Base-by-base conservation (phyloP, 2,797 vertebrate species). In the Apodemus agrarius region DNA sequence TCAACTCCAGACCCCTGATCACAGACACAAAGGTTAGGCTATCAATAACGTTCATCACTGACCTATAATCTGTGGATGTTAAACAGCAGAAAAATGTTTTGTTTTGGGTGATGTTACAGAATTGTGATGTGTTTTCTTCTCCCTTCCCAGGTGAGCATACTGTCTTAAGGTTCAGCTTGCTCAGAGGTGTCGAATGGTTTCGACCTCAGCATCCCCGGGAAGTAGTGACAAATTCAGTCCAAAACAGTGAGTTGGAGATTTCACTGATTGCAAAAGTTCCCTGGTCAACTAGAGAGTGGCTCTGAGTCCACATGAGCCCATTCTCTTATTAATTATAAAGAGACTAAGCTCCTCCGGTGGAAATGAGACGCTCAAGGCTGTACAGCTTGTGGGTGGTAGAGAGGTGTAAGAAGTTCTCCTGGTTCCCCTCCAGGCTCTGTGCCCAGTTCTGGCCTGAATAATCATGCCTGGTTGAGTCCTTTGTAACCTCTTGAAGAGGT, bases 121-220 rank as follows among this genome's bases (percentile, higher is more conserved):
- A 2, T 87, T 89, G 43, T 0, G 1, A 52, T 67, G 24, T 11
- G 1, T 8, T 4, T 89, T 14, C 19, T 54, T 79, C 61, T 63
- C 79, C 54, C 74, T 17, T 90, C 84, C 92, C 83, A 98, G 98
- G 95, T 19, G 97, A 97, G 8, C 84, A 93, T 0, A 11, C 90
- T 0, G 2, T 97, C 92, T 89, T 98, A 10, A 61, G 89, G 65
- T 99, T 98, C 97, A 96, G 92, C 0, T 65, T 98, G 17, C 80
- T 96, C 78, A 96, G 63, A 88, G 98, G 98, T 7, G 24, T 98
- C 1, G 97, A 98, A 91, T 93, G 98, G 95, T 31, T 98, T 63
- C 89, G 91, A 11, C 98, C 98, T 8, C 97, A 86, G 5, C 80
- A 95, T 13, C n/a, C 63, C 3, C 81, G 4, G 40, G 94, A 97